Evolutionary conservation across 53 echinoderm and acorn worm species (phyloP), one percentile per base, ranked within the genome.

Genomic region (Henricia sp.): DNA sequence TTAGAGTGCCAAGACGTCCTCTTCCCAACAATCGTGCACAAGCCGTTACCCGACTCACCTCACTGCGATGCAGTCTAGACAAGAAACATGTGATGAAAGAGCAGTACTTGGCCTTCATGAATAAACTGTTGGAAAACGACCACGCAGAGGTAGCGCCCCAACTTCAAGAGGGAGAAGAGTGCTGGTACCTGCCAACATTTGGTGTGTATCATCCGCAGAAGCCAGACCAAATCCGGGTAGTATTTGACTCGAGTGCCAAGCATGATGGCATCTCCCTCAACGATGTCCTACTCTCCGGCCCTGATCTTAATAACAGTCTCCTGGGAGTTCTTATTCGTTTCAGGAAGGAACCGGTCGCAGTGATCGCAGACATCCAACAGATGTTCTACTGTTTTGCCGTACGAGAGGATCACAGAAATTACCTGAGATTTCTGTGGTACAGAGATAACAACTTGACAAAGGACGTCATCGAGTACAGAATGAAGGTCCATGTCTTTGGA

Each of bases 361-460:
- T 90, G n/a, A n/a, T n/a, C n/a, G n/a, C n/a, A n/a, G 90, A 86
- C 72, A 90, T 90, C 65, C 50, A 78, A 30, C 57, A 90, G 53
- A 90, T 90, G 90, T 90, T 90, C 57, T 43, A 85, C 54, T 75
- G 70, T 8, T 85, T n/a, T n/a, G n/a, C n/a, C n/a, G n/a, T n/a
- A n/a, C n/a, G n/a, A n/a, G n/a, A n/a, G n/a, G n/a, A n/a, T 90
- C 85, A 90, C 65, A 77, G 90, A 70, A 74, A 90, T 38, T 85
- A 67, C 37, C 71, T 90, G 13, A 50, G 90, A 17, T 85, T 90
- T 64, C 41, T 85, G 37, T 90, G 90, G 90, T 90, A 82, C 32
- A 23, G 32, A 59, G 52, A 74, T 72, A 51, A 89, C 52, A 68
- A 73, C 62, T 24, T 52, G 4, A 21, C 46, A 19, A 84, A 89